Conservation (phyloP, 2,113 vertebrate genomes). For the Bujurquina vittata region DNA sequence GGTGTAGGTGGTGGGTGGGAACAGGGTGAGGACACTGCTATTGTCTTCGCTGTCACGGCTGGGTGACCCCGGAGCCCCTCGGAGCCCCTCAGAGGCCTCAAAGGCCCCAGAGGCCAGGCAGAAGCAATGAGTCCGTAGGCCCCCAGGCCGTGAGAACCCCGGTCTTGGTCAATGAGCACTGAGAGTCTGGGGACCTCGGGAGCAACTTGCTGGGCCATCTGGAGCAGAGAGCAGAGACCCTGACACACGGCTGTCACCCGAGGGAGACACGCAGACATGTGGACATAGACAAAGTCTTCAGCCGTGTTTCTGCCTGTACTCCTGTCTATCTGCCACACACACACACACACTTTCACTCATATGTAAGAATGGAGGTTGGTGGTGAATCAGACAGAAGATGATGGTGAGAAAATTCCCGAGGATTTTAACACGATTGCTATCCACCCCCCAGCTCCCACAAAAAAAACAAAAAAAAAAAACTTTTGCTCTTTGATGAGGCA, state of each 20-base stretch:
- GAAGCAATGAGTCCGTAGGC: constrained; percentile 67
- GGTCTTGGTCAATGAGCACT: constrained; percentile 70
- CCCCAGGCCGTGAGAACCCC: constrained; percentile 81
- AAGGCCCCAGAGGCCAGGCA: constrained; percentile 75
- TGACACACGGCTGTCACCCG: constrained; percentile 75
- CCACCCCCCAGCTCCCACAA: background rate
- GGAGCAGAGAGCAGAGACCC: constrained; percentile 76
- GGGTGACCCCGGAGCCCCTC: constrained; percentile 68
- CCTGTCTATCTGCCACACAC: constrained; percentile 6
- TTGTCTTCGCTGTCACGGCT: constrained; percentile 78
- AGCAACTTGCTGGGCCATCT: constrained; percentile 75
- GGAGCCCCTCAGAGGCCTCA: constrained; percentile 70
- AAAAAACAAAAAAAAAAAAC: background rate
- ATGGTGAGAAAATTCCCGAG: constrained; percentile 23
- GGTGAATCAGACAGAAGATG: background rate
- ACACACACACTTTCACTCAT: background rate
- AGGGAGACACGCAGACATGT: constrained; percentile 54
- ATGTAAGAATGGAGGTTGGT: constrained; percentile 19
- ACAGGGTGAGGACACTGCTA: constrained; percentile 64
- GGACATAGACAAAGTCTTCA: constrained; percentile 62
- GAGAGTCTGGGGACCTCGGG: constrained; percentile 68
- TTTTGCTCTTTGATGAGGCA: background rate
- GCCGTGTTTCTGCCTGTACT: constrained; percentile 52
- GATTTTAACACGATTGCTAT: background rate
- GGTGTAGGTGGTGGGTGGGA: constrained; percentile 63